Base-by-base conservation (phyloP, 2,888 invertebrate species). In the Chalcis sispes region DNA sequence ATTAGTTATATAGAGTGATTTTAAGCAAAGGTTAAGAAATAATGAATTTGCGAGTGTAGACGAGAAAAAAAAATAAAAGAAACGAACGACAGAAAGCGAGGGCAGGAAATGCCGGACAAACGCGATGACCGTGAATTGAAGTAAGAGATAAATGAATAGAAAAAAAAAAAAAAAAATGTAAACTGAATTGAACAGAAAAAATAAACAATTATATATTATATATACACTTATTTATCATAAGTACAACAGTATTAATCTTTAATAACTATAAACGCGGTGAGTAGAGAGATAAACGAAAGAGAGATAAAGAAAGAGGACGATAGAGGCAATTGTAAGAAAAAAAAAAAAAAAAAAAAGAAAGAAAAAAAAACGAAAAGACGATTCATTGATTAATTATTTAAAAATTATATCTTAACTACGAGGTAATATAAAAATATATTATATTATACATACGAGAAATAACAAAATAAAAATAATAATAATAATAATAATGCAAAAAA, bases 241-340 rank as follows among this genome's bases (percentile, higher is more conserved):
- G 83, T 82, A 80, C 81, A 82, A 82, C 86, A 85, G 85, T 86
- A 86, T 86, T 86, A 86, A 83, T 83, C 83, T 79, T 82, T 82
- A 82, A 80, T 82, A 80, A 82, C 76, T 78, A 77, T 81, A 81
- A 80, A 76, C 2, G 13, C 36, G 52, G 13, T 32, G 58, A 36
- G 32, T n/a, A n/a, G n/a, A n/a, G n/a, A n/a, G n/a, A n/a, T n/a
- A n/a, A 52, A n/a, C 20, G 54, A n/a, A 46, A 69, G 32, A 3
- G 50, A 27, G 48, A 36, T 27, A 20, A 23, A 48, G 20, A 58
- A 18, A 40, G 18, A 36, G 20, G 32, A 54, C 10, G 56, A 32
- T 7, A 56, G 15, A 56, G 20, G 27, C n/a, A n/a, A n/a, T n/a
- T n/a, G n/a, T n/a, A n/a, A n/a, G n/a, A n/a, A n/a, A n/a, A n/a